These are phyloP conservation scores for Fulmarus glacialis DNA, from an alignment of 2,113 vertebrate genomes.

Conservation along the genomic window DNA sequence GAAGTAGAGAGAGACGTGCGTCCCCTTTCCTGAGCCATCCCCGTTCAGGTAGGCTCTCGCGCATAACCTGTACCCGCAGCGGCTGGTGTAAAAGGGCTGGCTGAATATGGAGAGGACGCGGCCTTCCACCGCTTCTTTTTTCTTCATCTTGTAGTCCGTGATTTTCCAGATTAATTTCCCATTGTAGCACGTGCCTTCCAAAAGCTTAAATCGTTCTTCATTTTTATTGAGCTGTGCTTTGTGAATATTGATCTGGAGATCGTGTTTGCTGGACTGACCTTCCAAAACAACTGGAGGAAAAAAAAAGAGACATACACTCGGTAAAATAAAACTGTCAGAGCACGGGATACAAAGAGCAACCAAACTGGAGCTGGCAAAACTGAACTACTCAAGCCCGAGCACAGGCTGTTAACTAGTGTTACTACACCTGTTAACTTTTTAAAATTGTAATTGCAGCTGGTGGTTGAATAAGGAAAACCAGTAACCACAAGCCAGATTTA, in stretches of 20 bases:
- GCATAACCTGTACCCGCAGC: conserved; percentile 88
- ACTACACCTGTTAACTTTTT: not conserved
- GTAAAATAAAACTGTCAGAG: not conserved
- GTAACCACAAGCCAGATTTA: not conserved
- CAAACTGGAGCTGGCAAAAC: not conserved
- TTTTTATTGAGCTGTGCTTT: conserved; percentile 84
- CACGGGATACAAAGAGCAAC: not conserved
- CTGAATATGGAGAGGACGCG: conserved; percentile 81
- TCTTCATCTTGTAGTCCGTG: conserved; percentile 80
- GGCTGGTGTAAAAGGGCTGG: conserved; percentile 87
- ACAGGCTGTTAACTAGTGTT: not conserved
- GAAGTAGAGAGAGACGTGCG: conserved; percentile 88
- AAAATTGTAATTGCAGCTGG: not conserved
- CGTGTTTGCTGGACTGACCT: conserved; percentile 79
- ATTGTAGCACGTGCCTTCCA: conserved; percentile 84
- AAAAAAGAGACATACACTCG: not conserved
- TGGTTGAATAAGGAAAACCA: not conserved
- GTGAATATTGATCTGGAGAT: conserved; percentile 79
- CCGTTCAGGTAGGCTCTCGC: conserved; percentile 87
- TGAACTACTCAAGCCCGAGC: not conserved
- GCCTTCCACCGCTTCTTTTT: conserved; percentile 78
- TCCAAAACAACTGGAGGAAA: conserved; percentile 73
- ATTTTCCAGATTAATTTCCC: conserved; percentile 95
- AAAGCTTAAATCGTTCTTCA: conserved; percentile 83
- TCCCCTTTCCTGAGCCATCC: conserved; percentile 84